Percentiles rank a stretch among this genome's conserved stretches.
Evolutionary conservation across 1,140 invertebrate species (phyloP).

Genomic region (Stegodyphus mimosarum): DNA sequence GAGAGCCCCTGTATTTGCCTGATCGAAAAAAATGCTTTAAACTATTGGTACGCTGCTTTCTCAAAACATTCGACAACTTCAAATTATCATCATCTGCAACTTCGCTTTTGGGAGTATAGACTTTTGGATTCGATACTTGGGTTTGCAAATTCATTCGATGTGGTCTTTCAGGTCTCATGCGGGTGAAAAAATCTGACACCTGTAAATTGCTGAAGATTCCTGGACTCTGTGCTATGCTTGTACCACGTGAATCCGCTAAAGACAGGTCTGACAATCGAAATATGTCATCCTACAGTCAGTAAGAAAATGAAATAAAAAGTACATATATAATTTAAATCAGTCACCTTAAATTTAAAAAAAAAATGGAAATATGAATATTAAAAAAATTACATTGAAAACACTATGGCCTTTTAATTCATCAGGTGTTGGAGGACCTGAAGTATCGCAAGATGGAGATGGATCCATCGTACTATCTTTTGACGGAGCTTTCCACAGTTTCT

Average conservation of each 20-base stretch:
- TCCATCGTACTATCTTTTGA: constrained; percentile 47
- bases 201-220: constrained; percentile 31
- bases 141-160: neutral
- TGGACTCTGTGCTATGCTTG: constrained; percentile 49
- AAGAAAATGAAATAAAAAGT: neutral
- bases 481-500: constrained; percentile 23
- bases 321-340: too few species aligned
- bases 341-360: neutral
- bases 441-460: constrained; percentile 39
- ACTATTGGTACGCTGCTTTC: constrained; percentile 41
- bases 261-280: constrained; percentile 57
- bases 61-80: neutral
- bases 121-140: constrained; percentile 18
- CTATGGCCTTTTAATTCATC: constrained; percentile 13
- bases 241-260: constrained; percentile 44
- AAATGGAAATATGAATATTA: neutral
- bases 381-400: constrained; percentile 40
- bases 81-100: constrained; percentile 15
- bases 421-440: constrained; percentile 51
- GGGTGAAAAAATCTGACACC: constrained; percentile 41
- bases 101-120: constrained; percentile 33
- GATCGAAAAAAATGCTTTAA: constrained; percentile 48
- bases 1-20: constrained; percentile 36
- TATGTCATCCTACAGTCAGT: constrained; percentile 48
- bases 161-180: constrained; percentile 5